phyloP scores from a whole-genome alignment of 2,888 invertebrate genomes.

The Phyto melanocephala region DNA sequence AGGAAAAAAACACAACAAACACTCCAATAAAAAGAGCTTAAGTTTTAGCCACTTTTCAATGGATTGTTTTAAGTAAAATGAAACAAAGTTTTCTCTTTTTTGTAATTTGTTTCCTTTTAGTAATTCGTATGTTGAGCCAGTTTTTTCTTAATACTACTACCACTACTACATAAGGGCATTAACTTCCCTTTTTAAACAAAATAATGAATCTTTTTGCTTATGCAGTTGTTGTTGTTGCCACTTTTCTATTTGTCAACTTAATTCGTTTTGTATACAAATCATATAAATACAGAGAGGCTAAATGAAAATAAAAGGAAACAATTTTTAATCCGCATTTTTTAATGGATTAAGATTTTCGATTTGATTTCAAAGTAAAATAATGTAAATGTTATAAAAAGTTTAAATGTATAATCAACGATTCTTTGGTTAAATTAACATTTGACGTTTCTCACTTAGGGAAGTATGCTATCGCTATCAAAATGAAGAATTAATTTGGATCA shows the following conservation, averaged over 20 bases:
- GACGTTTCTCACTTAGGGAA: constrained; percentile 18
- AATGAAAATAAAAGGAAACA: neutral
- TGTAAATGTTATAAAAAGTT: constrained; percentile 19
- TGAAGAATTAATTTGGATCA: no score
- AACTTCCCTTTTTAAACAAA: constrained; percentile 40
- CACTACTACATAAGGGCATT: constrained; percentile 51
- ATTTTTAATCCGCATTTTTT: constrained; percentile 54
- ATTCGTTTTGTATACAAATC: constrained; percentile 13
- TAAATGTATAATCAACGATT: constrained; percentile 8
- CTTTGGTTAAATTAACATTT: constrained; percentile 37
- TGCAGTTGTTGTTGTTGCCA: constrained; percentile 3
- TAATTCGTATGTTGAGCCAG: constrained; percentile 31
- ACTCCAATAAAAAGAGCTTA: constrained; percentile 46
- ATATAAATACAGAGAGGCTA: neutral
- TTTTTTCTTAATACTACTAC: constrained; percentile 59
- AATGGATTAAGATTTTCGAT: constrained; percentile 54
- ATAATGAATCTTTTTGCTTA: constrained; percentile 49
- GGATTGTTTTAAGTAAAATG: constrained; percentile 56
- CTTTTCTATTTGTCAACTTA: neutral
- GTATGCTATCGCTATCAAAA: neutral
- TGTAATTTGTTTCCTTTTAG: neutral
- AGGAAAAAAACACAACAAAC: neutral
- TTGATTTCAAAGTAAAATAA: constrained; percentile 42
- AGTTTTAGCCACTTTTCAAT: constrained; percentile 60
- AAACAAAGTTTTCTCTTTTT: constrained; percentile 43